Evolutionary conservation across 2,113 vertebrate genomes (phyloP), one percentile per base, ranked within the genome.

Genomic region (Pseudois nayaur): DNA sequence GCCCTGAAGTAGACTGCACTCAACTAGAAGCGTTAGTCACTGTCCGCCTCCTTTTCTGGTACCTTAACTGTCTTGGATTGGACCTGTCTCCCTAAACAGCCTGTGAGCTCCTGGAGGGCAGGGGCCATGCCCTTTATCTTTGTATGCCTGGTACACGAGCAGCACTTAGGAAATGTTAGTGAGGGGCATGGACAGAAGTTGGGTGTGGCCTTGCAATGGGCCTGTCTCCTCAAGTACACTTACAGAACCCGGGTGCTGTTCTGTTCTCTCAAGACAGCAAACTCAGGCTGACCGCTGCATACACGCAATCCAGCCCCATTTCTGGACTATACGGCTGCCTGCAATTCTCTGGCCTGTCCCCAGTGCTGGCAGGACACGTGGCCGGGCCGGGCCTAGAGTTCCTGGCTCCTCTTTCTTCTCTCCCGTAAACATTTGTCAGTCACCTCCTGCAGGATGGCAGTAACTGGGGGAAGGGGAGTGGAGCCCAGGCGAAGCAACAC

Each of bases 231-330:
- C 13, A 5, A 11, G 13, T 48, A 11, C 40, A 48, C 54, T 40
- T 27, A 7, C 36, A 23, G 71, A 45, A 23, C 89, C 0, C 0
- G 36, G 87, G 3, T 7, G n/a, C n/a, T n/a, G 27, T 29, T 43
- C n/a, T 50, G 15, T 10, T 78, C 16, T 12, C 16, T 60, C 54
- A 36, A 64, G 71, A 71, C 3, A 54, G 27, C 14, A 84, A 40
- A 71, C n/a, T 52, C 60, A 9, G 1, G 0, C 31, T 4, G 8
- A 13, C 31, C 0, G 1, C n/a, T 6, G 29, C 13, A 1, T 4
- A 13, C 10, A 27, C 19, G 15, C 16, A 52, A 2, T 21, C 60
- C 8, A 23, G 27, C n/a, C n/a, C n/a, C n/a, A n/a, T 23, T 27
- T 60, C 59, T 48, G 29, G 33, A 16, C 9, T 27, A 1, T 5